These are phyloP conservation scores for Volucella bombylans DNA, from an alignment of 2,888 invertebrate genomes.

Conservation along the genomic window DNA sequence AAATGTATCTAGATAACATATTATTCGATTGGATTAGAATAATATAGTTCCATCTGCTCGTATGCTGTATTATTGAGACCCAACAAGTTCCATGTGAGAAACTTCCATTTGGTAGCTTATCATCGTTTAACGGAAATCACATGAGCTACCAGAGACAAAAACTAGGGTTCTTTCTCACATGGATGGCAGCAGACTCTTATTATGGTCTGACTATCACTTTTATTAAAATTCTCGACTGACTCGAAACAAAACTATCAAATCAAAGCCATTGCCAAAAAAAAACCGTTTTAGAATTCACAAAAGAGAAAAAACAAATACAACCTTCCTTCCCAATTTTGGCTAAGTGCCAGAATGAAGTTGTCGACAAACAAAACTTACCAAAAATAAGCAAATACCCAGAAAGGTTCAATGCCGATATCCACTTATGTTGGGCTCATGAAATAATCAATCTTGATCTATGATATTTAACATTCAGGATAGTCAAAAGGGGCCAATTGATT, in stretches of 20 bases:
- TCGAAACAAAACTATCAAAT: constrained; percentile 8
- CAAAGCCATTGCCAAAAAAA: constrained; percentile 1
- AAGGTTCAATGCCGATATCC: constrained; percentile 1
- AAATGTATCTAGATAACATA: too few relatives aligned
- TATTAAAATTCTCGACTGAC: background rate
- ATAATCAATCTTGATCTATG: constrained; percentile 22
- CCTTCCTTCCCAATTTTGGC: constrained; percentile 1
- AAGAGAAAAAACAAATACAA: background rate
- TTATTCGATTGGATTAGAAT: too few relatives aligned
- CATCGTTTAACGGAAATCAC: too few relatives aligned
- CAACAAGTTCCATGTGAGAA: too few relatives aligned
- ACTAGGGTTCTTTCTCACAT: background rate
- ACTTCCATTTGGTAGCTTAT: too few relatives aligned
- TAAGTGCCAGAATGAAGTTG: constrained; percentile 1
- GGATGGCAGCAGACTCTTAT: too few relatives aligned
- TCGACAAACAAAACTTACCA: background rate
- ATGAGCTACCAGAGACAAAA: too few relatives aligned
- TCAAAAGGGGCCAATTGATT: background rate
- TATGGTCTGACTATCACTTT: too few relatives aligned
- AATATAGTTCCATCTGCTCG: too few relatives aligned
- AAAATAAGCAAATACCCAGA: constrained; percentile 12
- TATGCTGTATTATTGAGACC: too few relatives aligned
- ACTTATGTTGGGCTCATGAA: constrained; percentile 17
- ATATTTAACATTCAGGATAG: constrained; percentile 11
- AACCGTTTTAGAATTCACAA: background rate